Percentiles rank a stretch among this genome's conserved stretches.
Conservation (phyloP, 2,797 vertebrate genomes). For the Natrix natrix region DNA sequence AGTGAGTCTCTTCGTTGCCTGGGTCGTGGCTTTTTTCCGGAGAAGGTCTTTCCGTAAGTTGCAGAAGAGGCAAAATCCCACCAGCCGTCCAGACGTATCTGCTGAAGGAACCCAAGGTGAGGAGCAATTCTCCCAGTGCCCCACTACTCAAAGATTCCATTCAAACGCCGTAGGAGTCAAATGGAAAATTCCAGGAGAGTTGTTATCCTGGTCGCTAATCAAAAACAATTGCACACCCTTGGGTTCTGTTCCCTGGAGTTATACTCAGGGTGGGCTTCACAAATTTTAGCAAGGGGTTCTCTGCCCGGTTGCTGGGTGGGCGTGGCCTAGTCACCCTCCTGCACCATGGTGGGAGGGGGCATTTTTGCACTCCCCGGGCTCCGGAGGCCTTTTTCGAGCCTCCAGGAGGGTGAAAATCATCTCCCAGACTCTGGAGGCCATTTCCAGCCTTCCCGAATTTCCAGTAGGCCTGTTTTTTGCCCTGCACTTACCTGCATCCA, state of each 20-base stretch:
- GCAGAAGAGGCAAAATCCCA: conserved; percentile 72
- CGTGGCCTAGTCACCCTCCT: no score
- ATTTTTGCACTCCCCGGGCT: no score
- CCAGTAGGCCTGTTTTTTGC: no score
- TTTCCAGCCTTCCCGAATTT: no score
- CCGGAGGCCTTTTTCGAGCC: no score
- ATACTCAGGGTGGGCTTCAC: no score
- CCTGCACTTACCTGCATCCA: no score
- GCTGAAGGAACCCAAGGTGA: conserved; percentile 76
- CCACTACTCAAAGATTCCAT: background rate
- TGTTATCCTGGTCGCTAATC: background rate
- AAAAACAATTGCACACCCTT: background rate
- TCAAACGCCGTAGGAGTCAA: background rate
- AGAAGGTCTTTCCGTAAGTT: conserved; percentile 81
- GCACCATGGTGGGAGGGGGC: no score
- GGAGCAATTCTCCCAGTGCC: background rate
- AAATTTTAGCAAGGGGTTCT: no score
- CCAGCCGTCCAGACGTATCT: conserved; percentile 56
- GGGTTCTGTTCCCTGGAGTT: background rate
- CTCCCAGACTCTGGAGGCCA: no score
- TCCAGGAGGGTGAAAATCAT: no score
- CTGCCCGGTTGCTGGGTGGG: no score
- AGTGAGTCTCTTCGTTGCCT: conserved; percentile 87
- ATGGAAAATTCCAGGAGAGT: background rate
- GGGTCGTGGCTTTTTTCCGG: conserved; percentile 77